Base-by-base conservation (phyloP, 2,797 vertebrate species). In the Sebastes kiyomatsui region DNA sequence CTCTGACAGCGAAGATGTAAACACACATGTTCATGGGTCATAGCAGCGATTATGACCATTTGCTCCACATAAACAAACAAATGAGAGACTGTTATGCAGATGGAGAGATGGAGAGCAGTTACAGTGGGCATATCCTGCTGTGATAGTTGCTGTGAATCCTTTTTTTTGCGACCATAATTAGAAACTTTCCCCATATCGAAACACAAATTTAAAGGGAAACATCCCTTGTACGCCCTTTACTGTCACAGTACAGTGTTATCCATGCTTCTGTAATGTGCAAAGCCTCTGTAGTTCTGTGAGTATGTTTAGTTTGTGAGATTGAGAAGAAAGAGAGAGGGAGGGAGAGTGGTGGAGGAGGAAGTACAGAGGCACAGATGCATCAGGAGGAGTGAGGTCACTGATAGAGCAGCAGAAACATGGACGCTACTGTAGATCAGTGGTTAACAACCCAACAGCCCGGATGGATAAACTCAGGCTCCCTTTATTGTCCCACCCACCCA, bases 21-120 rank as follows among this genome's bases (percentile, higher is more conserved):
- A 91, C 87, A 87, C 64, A 59, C 67, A 75, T 75, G 81, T 75
- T 76, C 49, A 80, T 74, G 79, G 72, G 82, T 87, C 86, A 82
- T 2, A 49, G 67, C 62, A 28, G 84, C 74, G 90, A 92, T 94
- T 92, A 91, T 81, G 82, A 79, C 54, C 67, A 90, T 88, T 92
- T 91, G 30, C n/a, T 32, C 59, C 46, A 67, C 54, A 75, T 90
- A 93, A 94, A 91, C 85, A 93, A 85, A 75, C 62, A 87, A 65
- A 84, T 71, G 46, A 88, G 80, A 81, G 54, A 67, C 61, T 75
- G 74, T 66, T 49, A 67, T 56, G 42, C 60, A 77, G 83, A 90
- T 73, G 70, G 55, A 69, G 18, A 66, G 79, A 68, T 81, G 16
- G 38, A 62, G 52, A 66, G 67, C 13, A n/a, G 67, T 61, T 64